phyloP scores from a whole-genome alignment of 2,888 invertebrate genomes.

The Dorcus hopei region DNA sequence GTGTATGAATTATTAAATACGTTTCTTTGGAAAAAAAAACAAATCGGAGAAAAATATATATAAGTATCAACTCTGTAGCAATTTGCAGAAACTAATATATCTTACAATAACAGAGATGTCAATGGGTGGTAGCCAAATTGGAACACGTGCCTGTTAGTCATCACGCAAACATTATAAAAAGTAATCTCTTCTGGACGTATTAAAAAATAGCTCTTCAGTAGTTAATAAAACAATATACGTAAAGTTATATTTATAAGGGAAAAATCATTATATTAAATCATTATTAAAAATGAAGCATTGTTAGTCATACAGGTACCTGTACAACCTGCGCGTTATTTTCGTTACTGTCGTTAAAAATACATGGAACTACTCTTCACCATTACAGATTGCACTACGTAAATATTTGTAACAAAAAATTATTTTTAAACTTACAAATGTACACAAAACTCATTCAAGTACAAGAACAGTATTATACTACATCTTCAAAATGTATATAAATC shows the following conservation, averaged over 20 bases:
- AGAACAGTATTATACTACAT: neutral
- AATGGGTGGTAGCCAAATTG: conserved; percentile 13
- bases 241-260: no score
- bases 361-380: neutral
- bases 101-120: conserved; percentile 16
- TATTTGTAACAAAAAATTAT: conserved; percentile 2
- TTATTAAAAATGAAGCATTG: no score
- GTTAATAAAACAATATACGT: no score
- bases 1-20: no score
- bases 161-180: conserved; percentile 2
- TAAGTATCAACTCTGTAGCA: neutral
- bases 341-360: neutral
- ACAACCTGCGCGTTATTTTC: no score
- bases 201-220: neutral
- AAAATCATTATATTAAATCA: no score
- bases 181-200: neutral
- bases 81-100: conserved; percentile 3
- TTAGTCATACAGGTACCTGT: no score
- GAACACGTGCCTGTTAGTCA: conserved; percentile 15
- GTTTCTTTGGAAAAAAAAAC: no score
- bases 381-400: conserved; percentile 1
- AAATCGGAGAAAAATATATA: neutral
- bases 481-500: neutral
- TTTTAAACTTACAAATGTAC: conserved; percentile 1
- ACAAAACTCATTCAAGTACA: conserved; percentile 1